Base-by-base conservation (phyloP, 2,113 vertebrate species). In the Gopherus flavomarginatus region DNA sequence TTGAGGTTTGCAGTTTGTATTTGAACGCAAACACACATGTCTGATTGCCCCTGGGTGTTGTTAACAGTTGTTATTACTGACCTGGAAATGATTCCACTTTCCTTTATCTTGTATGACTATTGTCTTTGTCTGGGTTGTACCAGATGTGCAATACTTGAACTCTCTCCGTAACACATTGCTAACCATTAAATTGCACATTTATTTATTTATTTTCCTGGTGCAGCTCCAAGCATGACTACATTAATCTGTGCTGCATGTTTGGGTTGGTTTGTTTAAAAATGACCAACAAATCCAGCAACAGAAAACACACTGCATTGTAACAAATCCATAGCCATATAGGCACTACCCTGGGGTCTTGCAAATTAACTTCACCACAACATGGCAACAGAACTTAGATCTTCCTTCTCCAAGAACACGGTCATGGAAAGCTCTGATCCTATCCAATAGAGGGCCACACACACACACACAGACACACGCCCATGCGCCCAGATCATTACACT, bases 41-140 rank as follows among this genome's bases (percentile, higher is more conserved):
- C 90, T 97, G 94, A 97, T 97, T 97, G 96, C 97, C 96, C 96
- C 65, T 0, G 96, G 93, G 96, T 83, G 87, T 69, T 83, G 87
- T 69, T 95, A 96, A 94, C 93, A 94, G 94, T 93, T 96, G 95
- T 90, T 97, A 97, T 91, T 96, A 95, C 92, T 94, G 96, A 97
- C 96, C 97, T 97, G 92, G 96, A 97, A 97, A 97, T 97, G 84
- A 96, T 96, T 96, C 93, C 90, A 8, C 96, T 94, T 95, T 95
- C 96, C 81, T 38, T 72, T 72, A 72, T 72, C 65, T 89, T 95
- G 81, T 93, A 93, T 95, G 95, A 95, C 92, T 95, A 57, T 96
- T 93, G 92, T 72, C 95, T 97, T 95, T 95, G 95, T 95, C 96
- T 97, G 93, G 81, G 87, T 93, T 93, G 90, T 38, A 96, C 87